phyloP scores from a whole-genome alignment of 2,113 vertebrate species.

The Malaclemys terrapin region DNA sequence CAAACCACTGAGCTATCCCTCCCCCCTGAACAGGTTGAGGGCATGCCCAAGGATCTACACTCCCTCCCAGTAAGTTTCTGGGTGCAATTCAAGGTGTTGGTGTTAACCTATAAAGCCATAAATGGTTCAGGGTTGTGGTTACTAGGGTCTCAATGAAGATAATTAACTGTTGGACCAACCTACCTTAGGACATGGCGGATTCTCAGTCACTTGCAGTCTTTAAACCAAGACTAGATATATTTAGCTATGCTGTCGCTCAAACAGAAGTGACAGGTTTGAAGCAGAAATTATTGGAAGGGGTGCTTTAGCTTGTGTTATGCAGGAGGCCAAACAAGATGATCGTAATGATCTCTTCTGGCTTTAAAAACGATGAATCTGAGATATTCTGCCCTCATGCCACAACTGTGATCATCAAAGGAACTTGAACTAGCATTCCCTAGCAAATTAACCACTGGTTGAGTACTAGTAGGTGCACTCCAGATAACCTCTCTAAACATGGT shows the following conservation, averaged over 20 bases:
- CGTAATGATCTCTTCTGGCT: neutral
- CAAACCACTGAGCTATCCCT: no score
- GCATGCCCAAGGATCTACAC: neutral
- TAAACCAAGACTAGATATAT: neutral
- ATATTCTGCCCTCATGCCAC: neutral
- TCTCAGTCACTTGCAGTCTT: neutral
- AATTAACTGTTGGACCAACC: neutral
- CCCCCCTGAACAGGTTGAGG: neutral
- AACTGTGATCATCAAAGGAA: neutral
- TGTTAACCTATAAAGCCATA: neutral
- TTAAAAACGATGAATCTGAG: neutral
- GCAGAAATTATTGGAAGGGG: neutral
- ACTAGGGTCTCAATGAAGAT: neutral
- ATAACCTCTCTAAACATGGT: neutral
- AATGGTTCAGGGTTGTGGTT: rapidly evolving
- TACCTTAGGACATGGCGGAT: neutral
- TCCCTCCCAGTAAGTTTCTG: neutral
- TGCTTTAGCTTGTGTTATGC: neutral
- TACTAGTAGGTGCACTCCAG: neutral
- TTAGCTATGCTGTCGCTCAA: neutral
- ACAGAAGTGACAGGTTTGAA: neutral
- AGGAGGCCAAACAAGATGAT: neutral
- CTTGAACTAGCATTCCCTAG: neutral
- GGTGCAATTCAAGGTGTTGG: neutral
- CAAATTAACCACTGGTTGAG: neutral